Conservation (phyloP, 2,113 vertebrate genomes). For the Callithrix jacchus region DNA sequence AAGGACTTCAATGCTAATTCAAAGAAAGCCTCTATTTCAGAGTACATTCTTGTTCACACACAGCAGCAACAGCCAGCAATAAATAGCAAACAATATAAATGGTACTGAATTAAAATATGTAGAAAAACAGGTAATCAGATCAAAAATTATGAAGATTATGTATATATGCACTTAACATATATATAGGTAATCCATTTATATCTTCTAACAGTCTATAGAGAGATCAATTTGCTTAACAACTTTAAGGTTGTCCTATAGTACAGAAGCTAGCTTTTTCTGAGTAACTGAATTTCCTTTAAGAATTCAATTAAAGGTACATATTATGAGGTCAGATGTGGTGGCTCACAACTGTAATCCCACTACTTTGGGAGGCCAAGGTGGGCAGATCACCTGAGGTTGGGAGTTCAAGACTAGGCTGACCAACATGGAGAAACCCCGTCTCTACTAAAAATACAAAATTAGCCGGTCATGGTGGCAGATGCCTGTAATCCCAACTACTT, state of each 20-base stretch:
- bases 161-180: neutral
- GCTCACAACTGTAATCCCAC: too few relatives aligned
- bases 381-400: too few relatives aligned
- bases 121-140: neutral
- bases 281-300: slow-evolving; percentile 8
- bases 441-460: too few relatives aligned
- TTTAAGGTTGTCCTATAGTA: neutral
- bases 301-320: neutral
- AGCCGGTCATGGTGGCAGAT: fast-evolving
- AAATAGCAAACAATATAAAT: slow-evolving; percentile 11
- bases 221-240: slow-evolving; percentile 24
- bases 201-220: neutral
- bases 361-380: too few relatives aligned
- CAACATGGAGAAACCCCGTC: too few relatives aligned
- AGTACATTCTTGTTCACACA: neutral
- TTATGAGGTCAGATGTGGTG: neutral
- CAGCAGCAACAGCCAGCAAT: neutral
- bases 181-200: neutral
- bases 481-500: too few relatives aligned
- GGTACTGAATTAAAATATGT: neutral
- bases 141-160: slow-evolving; percentile 3
- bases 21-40: slow-evolving; percentile 13
- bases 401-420: too few relatives aligned
- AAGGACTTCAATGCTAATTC: neutral
- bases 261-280: neutral